Evolutionary conservation across 2,797 vertebrate genomes (phyloP).

Genomic region (Kryptolebias ocellatus): DNA sequence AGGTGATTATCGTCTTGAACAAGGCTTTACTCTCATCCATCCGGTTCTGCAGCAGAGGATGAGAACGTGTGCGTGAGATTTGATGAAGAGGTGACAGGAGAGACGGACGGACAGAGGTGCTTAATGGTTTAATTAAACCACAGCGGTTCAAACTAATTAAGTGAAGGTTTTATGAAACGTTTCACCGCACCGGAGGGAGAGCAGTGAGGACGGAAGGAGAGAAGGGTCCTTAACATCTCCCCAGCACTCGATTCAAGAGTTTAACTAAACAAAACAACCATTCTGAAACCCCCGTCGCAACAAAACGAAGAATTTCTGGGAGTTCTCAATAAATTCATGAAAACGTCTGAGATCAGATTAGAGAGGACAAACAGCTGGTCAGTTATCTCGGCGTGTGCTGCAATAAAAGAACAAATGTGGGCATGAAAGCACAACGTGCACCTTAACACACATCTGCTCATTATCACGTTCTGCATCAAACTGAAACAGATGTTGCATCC

Average conservation of each 20-base stretch:
- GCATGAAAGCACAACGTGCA: conserved; percentile 5
- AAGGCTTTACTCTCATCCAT: conserved; percentile 99
- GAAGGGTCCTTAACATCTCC: conserved; percentile 41
- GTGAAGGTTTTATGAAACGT: conserved; percentile 59
- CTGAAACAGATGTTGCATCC: conserved; percentile 25
- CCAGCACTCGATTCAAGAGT: conserved; percentile 36
- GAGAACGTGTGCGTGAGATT: background rate
- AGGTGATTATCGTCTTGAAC: conserved; percentile 98
- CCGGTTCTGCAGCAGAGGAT: conserved; percentile 86
- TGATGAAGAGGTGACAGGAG: background rate
- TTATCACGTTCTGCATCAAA: conserved; percentile 40
- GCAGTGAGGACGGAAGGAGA: conserved; percentile 39
- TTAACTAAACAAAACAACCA: conserved; percentile 38
- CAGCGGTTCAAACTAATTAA: conserved; percentile 53
- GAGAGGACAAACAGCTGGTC: conserved; percentile 29
- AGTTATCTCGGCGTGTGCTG: conserved; percentile 3
- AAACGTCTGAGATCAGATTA: background rate
- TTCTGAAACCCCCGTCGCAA: conserved; percentile 1
- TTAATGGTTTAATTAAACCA: conserved; percentile 60
- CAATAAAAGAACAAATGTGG: background rate
- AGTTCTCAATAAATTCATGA: background rate
- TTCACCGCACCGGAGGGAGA: conserved; percentile 46
- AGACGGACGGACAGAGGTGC: conserved; percentile 9
- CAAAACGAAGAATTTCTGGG: background rate
- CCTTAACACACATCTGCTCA: conserved; percentile 49